phyloP scores from a whole-genome alignment of 1,140 invertebrate species.

The Tetragonula clypearis region DNA sequence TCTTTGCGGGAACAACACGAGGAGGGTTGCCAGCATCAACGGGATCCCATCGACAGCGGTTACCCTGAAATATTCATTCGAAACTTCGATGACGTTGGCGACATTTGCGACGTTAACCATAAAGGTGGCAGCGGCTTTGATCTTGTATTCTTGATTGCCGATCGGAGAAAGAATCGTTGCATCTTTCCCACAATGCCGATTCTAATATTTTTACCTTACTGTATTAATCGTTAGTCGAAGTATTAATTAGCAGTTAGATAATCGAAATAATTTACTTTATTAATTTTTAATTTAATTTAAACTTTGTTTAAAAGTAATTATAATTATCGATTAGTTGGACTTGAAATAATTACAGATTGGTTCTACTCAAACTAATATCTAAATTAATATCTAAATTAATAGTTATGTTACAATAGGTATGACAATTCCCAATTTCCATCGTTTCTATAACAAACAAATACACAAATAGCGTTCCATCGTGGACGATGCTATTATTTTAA shows the following conservation, averaged over 20 bases:
- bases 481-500: too few species aligned
- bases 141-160: constrained; percentile 58
- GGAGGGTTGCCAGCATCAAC: constrained; percentile 35
- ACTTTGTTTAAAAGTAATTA: too few species aligned
- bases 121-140: constrained; percentile 53
- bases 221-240: neutral
- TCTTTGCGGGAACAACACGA: constrained; percentile 73
- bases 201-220: neutral
- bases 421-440: too few species aligned
- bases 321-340: too few species aligned
- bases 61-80: constrained; percentile 64
- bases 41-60: constrained; percentile 42
- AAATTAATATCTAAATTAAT: too few species aligned
- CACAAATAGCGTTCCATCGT: too few species aligned
- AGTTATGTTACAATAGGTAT: too few species aligned
- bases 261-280: too few species aligned
- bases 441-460: too few species aligned
- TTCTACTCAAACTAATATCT: too few species aligned
- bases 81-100: constrained; percentile 45
- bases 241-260: neutral
- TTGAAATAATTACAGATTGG: too few species aligned
- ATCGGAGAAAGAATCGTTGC: constrained; percentile 36
- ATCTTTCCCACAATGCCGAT: neutral
- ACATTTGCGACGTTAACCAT: constrained; percentile 63
- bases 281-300: too few species aligned